Evolutionary conservation across 2,797 vertebrate genomes (phyloP), one percentile per base, ranked within the genome.

Genomic region (Cynodonichthys magdalenae): DNA sequence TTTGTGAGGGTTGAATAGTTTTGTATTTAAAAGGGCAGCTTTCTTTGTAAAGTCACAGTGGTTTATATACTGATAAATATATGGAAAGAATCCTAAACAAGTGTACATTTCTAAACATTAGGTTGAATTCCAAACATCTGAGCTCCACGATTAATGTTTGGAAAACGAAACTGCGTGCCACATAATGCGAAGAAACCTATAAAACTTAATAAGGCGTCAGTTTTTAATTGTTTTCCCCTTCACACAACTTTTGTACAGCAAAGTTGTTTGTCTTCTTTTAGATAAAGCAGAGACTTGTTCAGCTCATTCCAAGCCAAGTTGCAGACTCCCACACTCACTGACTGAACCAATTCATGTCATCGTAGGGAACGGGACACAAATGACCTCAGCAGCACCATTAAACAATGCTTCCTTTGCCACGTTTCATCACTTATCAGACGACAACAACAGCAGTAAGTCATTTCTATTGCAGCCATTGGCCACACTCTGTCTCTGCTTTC

Each of bases 201-300:
- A 74, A 75, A 61, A 73, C 48, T 53, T 20, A 76, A 46, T 69
- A 69, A 70, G 45, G 14, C 34, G 18, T 57, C 74, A 46, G 57
- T 75, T 72, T 79, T 47, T 15, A n/a, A 73, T 19, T 59, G 24
- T 78, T 60, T 68, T 63, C 36, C 60, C 57, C 49, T 79, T 74
- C 51, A 59, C 28, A 53, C 58, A 65, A 44, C 63, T 59, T 67
- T 58, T 56, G 55, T 49, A 80, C 62, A 90, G 73, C 77, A 71
- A 66, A 54, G 66, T 47, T 59, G 36, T 84, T 86, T 86, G 80
- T 87, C 80, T 80, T 71, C 62, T 71, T 70, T 24, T 20, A 67
- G 36, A 89, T 82, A 85, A 87, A 90, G 74, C 75, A 51, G 65
- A 63, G 66, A 61, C 47, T 84, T 88, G 83, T 90, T 84, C 59